Evolutionary conservation across 2,888 invertebrate species (phyloP).

Genomic region (Eupithecia vulgata): DNA sequence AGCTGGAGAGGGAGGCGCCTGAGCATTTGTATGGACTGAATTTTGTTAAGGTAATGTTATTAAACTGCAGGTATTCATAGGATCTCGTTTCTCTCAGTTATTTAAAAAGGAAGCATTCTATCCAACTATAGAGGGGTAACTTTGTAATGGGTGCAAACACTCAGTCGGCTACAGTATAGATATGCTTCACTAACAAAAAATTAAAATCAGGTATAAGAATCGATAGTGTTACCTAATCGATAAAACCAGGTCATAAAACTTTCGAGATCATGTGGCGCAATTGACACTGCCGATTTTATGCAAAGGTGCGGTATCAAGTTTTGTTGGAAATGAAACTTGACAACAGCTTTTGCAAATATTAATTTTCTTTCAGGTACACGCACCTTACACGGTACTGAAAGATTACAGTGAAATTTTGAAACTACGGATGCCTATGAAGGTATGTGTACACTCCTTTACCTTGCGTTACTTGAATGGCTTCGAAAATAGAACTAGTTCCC

Average conservation of each 20-base stretch:
- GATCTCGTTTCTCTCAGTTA: background rate
- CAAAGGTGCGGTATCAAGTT: background rate
- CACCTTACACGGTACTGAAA: slow-evolving; percentile 91
- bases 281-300: background rate
- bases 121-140: background rate
- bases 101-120: background rate
- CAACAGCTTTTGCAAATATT: background rate
- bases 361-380: slow-evolving; percentile 88
- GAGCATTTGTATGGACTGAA: slow-evolving; percentile 86
- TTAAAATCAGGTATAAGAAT: background rate
- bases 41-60: slow-evolving; percentile 88
- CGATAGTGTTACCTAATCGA: background rate
- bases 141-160: background rate
- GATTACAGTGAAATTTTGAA: slow-evolving; percentile 96
- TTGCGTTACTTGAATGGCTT: slow-evolving; percentile 56
- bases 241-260: background rate
- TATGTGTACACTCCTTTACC: slow-evolving; percentile 49
- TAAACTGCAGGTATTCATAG: background rate
- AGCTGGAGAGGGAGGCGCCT: slow-evolving; percentile 88
- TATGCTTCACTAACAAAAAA: too few species aligned
- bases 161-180: too few species aligned
- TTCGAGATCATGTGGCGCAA: background rate
- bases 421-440: slow-evolving; percentile 96
- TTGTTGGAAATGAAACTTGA: background rate
- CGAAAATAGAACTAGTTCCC: slow-evolving; percentile 48